A percentile compares a stretch with the other conserved stretches of the same genome.
phyloP scores from a whole-genome alignment of 1,140 invertebrate genomes.

The Nasonia vitripennis region DNA sequence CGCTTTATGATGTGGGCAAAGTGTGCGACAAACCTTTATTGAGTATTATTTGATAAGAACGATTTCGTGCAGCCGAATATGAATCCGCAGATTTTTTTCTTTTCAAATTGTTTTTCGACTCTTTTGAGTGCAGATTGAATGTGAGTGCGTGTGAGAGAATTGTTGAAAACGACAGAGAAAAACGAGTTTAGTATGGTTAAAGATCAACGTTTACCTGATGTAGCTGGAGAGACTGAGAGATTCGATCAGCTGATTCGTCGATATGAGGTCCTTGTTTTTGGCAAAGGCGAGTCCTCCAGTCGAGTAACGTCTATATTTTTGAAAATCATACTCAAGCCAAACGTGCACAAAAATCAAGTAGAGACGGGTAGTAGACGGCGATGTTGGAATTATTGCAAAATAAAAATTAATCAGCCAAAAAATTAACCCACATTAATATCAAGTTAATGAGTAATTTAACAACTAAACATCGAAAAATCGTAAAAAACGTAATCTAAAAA shows the following conservation, averaged over 20 bases:
- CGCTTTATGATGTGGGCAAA: background rate
- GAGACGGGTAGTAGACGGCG: slow-evolving; percentile 28
- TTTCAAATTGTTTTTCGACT: background rate
- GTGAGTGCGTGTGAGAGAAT: background rate
- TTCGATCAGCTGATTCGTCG: slow-evolving; percentile 70
- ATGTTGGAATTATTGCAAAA: slow-evolving; percentile 40
- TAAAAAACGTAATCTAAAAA: slow-evolving; percentile 46
- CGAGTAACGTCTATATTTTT: slow-evolving; percentile 69
- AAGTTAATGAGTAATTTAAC: slow-evolving; percentile 15
- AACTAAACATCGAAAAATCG: slow-evolving; percentile 17
- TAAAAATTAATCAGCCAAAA: slow-evolving; percentile 42
- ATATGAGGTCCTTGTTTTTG: slow-evolving; percentile 71
- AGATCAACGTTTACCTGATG: slow-evolving; percentile 63
- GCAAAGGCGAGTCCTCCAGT: slow-evolving; percentile 69
- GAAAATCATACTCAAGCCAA: slow-evolving; percentile 57
- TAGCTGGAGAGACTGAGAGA: slow-evolving; percentile 71
- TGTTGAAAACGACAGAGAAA: background rate
- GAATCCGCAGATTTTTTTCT: background rate
- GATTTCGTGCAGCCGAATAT: background rate
- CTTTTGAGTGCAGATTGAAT: background rate
- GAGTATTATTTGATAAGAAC: background rate
- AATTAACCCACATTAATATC: slow-evolving; percentile 30
- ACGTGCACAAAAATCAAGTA: slow-evolving; percentile 54
- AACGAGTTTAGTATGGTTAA: background rate
- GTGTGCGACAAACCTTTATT: background rate